Evolutionary conservation across 2,797 vertebrate species (phyloP), one percentile per base, ranked within the genome.

Genomic region (Protosalanx chinensis): DNA sequence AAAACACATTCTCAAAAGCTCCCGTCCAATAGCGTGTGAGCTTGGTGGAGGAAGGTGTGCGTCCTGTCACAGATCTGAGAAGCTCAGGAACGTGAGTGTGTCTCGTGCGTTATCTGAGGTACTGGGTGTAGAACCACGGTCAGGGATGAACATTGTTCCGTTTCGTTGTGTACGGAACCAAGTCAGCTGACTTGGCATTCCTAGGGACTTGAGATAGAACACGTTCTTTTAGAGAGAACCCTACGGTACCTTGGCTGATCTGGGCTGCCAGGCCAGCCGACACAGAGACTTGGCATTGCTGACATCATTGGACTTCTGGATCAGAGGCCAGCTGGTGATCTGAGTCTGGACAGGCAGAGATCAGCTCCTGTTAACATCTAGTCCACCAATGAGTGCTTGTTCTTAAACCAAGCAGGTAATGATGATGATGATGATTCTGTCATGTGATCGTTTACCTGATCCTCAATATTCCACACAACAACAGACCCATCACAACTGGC

Each of bases 401-500:
- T 10, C 46, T 49, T 49, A 1, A 15, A 51, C 12, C 49, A 53
- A 16, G 51, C 51, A 18, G 51, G 1, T 15, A 0, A 53, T 4
- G 3, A 51, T 3, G 15, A 16, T 3, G 49, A 51, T 51, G 3
- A 1, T 46, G 35, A 16, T 3, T 1, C 1, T 6, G n/a, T 1
- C 16, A 16, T 16, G 13, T 53, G 51, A n/a, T 5, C 13, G 15
- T 5, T 69, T 88, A 98, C 97, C 95, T 99, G 96, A 76, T 97
- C 91, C 75, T 94, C 91, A 2, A 97, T 92, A 20, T 88, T 93
- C 98, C 98, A 99, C 5, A 98, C 93, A 72, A 90, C 90, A n/a
- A 99, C 95, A 30, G 94, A 94, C 23, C 98, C 97, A 7, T 99
- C 97, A 76, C 98, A 99, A 87, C 97, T 96, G 7, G 98, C 90